phyloP scores from a whole-genome alignment of 2,797 vertebrate species.

The Lagocephalus sceleratus region DNA sequence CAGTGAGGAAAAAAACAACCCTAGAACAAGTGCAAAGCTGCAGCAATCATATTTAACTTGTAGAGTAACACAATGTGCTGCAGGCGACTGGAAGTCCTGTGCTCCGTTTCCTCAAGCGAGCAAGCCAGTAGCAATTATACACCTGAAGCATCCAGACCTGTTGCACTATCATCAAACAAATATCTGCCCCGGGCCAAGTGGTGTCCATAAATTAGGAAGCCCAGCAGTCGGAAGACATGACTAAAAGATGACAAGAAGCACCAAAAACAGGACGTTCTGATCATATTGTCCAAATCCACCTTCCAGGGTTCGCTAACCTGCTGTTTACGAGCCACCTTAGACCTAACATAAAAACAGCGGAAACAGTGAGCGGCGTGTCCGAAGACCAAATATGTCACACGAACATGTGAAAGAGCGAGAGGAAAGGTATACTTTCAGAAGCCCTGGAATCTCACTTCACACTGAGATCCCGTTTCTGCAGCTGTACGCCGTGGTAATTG shows the following conservation, averaged over 20 bases:
- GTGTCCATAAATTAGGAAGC: conserved; percentile 74
- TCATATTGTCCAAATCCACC: conserved; percentile 16
- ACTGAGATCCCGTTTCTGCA: conserved; percentile 72
- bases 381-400: conserved; percentile 41
- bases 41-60: conserved; percentile 15
- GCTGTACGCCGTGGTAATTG: conserved; percentile 78
- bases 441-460: conserved; percentile 71
- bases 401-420: conserved; percentile 38
- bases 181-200: conserved; percentile 74
- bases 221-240: conserved; percentile 47
- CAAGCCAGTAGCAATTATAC: conserved; percentile 79
- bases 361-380: conserved; percentile 36
- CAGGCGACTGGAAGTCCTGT: conserved; percentile 65
- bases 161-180: conserved; percentile 83
- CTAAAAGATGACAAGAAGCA: conserved; percentile 36
- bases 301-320: conserved; percentile 23
- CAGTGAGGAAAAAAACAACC: conserved; percentile 23
- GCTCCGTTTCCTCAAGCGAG: conserved; percentile 75
- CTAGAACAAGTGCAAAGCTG: conserved; percentile 42
- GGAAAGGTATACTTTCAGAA: conserved; percentile 76
- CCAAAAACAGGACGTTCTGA: conserved; percentile 18
- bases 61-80: conserved; percentile 51
- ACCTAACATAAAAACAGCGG: conserved; percentile 40
- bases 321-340: conserved; percentile 48
- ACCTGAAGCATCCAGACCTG: conserved; percentile 80